phyloP scores from a whole-genome alignment of 1,140 invertebrate genomes.

The Drosophila tropicalis region DNA sequence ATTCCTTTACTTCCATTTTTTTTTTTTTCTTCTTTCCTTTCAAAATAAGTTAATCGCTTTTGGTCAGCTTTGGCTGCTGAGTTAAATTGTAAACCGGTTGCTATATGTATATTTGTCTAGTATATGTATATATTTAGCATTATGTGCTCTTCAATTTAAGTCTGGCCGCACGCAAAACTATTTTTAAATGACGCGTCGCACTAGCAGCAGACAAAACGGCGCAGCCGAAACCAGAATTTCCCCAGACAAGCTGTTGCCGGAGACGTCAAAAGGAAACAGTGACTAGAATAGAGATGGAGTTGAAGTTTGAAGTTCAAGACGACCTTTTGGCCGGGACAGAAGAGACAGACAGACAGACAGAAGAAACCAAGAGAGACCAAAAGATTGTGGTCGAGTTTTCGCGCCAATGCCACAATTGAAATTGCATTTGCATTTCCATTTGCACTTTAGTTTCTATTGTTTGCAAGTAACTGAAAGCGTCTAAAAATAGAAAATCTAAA shows the following conservation, averaged over 20 bases:
- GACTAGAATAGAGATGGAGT: not conserved
- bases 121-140: constrained; percentile 50
- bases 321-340: constrained; percentile 23
- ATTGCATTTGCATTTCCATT: constrained; percentile 61
- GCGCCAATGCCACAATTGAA: constrained; percentile 52
- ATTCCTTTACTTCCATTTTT: not conserved
- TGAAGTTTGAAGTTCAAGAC: constrained; percentile 17
- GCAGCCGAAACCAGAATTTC: constrained; percentile 35
- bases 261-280: not conserved
- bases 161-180: constrained; percentile 63
- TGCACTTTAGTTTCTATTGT: constrained; percentile 23
- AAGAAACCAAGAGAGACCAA: constrained; percentile 19
- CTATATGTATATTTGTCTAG: constrained; percentile 7
- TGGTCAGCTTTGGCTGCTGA: constrained; percentile 40
- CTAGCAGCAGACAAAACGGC: constrained; percentile 65
- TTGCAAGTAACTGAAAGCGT: constrained; percentile 72
- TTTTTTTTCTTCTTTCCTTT: not conserved
- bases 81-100: constrained; percentile 33
- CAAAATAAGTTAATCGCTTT: constrained; percentile 73
- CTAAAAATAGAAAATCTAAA: not conserved
- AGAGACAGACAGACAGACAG: too few relatives aligned
- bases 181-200: constrained; percentile 67
- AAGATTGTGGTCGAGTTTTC: constrained; percentile 55
- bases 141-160: constrained; percentile 26
- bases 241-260: constrained; percentile 18